phyloP scores from a whole-genome alignment of 2,113 vertebrate genomes.

The Neogobius melanostomus region DNA sequence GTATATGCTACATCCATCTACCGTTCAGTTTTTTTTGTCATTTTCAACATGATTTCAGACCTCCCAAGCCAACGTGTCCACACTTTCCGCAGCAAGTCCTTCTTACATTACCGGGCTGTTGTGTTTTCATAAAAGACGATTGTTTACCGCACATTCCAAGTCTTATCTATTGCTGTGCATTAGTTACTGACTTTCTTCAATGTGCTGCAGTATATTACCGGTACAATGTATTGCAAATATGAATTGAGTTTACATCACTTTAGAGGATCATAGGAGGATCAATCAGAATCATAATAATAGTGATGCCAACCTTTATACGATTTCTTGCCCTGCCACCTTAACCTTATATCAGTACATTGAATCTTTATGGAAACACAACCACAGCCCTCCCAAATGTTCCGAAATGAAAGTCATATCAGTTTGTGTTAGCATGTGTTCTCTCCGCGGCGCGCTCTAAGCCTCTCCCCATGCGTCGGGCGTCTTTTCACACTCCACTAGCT shows the following conservation, averaged over 20 bases:
- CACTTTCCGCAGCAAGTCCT: constrained; percentile 28
- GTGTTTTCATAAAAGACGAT: neutral
- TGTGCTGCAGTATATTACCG: too few relatives aligned
- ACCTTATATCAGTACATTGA: neutral
- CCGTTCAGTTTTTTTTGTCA: constrained; percentile 45
- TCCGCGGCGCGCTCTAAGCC: constrained; percentile 52
- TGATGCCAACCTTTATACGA: too few relatives aligned
- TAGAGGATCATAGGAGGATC: too few relatives aligned
- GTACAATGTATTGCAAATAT: too few relatives aligned
- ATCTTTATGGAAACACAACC: constrained; percentile 1
- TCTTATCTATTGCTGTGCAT: too few relatives aligned
- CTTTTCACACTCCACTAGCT: constrained; percentile 72
- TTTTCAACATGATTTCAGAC: constrained; percentile 45
- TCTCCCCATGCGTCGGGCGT: constrained; percentile 45
- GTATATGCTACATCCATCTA: constrained; percentile 60
- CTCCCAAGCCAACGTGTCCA: constrained; percentile 24
- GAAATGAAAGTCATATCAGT: constrained; percentile 61
- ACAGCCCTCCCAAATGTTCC: constrained; percentile 20
- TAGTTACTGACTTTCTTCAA: too few relatives aligned
- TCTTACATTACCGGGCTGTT: neutral
- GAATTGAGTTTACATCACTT: too few relatives aligned
- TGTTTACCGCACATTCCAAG: too few relatives aligned
- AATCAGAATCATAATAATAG: too few relatives aligned
- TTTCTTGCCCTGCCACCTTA: too few relatives aligned
- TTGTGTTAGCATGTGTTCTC: constrained; percentile 46